phyloP scores from a whole-genome alignment of 2,888 invertebrate species.

The Melieria picta region DNA sequence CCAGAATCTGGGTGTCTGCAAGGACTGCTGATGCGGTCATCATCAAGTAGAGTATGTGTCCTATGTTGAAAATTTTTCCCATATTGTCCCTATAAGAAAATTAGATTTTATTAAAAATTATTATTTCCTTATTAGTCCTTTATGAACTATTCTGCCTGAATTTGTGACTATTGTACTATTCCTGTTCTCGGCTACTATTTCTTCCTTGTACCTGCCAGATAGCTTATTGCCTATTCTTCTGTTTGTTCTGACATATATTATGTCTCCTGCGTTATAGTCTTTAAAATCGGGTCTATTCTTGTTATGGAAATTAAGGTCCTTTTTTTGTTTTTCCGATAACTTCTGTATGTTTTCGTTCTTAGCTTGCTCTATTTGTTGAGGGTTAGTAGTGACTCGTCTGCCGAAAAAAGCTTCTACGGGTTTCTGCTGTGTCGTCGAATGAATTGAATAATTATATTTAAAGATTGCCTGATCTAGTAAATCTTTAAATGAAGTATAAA shows the following conservation, averaged over 20 bases:
- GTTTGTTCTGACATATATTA: background rate
- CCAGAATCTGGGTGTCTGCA: constrained; percentile 17
- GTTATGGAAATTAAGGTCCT: background rate
- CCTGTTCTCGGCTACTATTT: background rate
- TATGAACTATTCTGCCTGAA: constrained; percentile 1
- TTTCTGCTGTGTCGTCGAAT: background rate
- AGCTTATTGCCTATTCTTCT: constrained; percentile 7
- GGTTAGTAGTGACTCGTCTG: constrained; percentile 1
- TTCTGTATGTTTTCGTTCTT: constrained; percentile 4
- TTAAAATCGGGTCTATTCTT: background rate
- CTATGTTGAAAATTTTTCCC: background rate
- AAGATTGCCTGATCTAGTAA: background rate
- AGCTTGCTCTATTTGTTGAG: constrained; percentile 3
- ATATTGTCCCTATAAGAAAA: background rate
- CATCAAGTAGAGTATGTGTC: background rate
- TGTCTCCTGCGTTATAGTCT: background rate
- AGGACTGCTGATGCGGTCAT: background rate
- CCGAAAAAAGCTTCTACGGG: constrained; percentile 5
- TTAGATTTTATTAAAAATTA: background rate
- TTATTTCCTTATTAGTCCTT: constrained; percentile 7
- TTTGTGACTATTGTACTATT: background rate
- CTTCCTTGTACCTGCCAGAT: background rate
- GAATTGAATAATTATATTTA: background rate
- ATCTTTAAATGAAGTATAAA: background rate
- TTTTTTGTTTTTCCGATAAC: background rate